phyloP scores from a whole-genome alignment of 2,888 invertebrate genomes.

The Sesia bembeciformis region DNA sequence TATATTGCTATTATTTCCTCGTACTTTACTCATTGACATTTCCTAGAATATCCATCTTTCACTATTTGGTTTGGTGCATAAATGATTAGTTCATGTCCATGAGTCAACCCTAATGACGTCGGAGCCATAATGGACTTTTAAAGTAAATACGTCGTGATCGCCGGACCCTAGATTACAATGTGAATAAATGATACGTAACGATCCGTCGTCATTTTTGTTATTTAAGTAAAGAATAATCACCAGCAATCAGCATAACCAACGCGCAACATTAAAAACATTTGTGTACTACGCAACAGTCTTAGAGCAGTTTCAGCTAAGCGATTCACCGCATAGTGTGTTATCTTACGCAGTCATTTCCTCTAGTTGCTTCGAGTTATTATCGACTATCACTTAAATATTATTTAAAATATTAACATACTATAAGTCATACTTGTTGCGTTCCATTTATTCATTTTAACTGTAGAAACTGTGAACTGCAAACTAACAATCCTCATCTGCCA shows the following conservation, averaged over 20 bases:
- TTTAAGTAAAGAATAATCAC: conserved; percentile 3
- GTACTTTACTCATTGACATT: conserved; percentile 34
- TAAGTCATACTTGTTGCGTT: too few species aligned
- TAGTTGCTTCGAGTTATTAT: too few species aligned
- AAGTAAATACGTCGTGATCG: conserved; percentile 25
- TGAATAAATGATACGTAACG: conserved; percentile 17
- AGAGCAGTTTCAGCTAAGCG: too few species aligned
- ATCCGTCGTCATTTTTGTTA: conserved; percentile 8
- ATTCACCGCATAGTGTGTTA: too few species aligned
- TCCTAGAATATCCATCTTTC: conserved; percentile 29
- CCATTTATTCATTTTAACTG: too few species aligned
- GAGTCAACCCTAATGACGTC: conserved; percentile 54
- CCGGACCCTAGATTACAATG: conserved; percentile 17
- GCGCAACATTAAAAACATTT: too few species aligned
- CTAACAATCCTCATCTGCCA: too few species aligned
- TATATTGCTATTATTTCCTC: conserved; percentile 6
- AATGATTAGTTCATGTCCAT: conserved; percentile 29
- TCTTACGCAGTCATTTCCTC: too few species aligned
- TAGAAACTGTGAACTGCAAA: too few species aligned
- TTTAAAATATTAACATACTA: too few species aligned
- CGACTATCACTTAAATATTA: too few species aligned
- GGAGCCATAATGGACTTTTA: conserved; percentile 36
- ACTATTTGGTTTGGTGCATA: not conserved
- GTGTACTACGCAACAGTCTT: too few species aligned
- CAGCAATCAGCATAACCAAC: not conserved